Evolutionary conservation across 92 coral and sea anemone genomes (phyloP).

Genomic region (Palythoa heliodiscus): DNA sequence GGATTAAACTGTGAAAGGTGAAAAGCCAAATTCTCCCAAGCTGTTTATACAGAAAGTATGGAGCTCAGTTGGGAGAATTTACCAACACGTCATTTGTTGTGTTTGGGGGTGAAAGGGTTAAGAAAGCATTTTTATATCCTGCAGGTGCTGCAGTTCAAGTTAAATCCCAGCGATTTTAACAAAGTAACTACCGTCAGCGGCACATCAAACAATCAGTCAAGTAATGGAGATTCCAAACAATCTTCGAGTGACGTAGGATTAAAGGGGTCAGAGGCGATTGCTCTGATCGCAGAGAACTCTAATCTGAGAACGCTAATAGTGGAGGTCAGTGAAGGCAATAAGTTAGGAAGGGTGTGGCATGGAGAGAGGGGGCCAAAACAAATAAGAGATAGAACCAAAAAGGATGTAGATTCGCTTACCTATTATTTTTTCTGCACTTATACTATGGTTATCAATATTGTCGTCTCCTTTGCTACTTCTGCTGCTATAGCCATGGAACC

Average conservation of each 20-base stretch:
- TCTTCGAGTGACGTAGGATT: slow-evolving; percentile 51
- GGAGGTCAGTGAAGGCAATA: slow-evolving; percentile 46
- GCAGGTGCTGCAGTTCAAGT: slow-evolving; percentile 64
- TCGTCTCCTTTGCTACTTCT: too few species aligned
- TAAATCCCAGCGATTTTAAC: slow-evolving; percentile 60
- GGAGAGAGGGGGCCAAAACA: not conserved
- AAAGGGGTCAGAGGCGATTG: slow-evolving; percentile 64
- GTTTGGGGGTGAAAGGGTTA: not conserved
- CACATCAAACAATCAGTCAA: slow-evolving; percentile 53
- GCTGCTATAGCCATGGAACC: too few species aligned
- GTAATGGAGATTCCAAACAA: slow-evolving; percentile 55
- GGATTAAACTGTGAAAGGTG: too few species aligned
- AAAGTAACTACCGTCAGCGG: slow-evolving; percentile 40
- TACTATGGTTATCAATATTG: not conserved
- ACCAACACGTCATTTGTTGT: too few species aligned
- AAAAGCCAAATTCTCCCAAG: too few species aligned
- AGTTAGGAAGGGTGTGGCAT: not conserved
- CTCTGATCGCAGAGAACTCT: slow-evolving; percentile 72
- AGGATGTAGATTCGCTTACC: not conserved
- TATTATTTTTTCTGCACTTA: not conserved
- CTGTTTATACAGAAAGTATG: too few species aligned
- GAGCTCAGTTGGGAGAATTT: too few species aligned
- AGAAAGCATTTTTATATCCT: not conserved
- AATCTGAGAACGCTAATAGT: slow-evolving; percentile 50
- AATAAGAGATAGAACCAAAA: too few species aligned